Percentiles rank a stretch among this genome's conserved stretches.
Evolutionary conservation across 2,888 invertebrate species (phyloP).

Genomic region (Drosophila infuscata): DNA sequence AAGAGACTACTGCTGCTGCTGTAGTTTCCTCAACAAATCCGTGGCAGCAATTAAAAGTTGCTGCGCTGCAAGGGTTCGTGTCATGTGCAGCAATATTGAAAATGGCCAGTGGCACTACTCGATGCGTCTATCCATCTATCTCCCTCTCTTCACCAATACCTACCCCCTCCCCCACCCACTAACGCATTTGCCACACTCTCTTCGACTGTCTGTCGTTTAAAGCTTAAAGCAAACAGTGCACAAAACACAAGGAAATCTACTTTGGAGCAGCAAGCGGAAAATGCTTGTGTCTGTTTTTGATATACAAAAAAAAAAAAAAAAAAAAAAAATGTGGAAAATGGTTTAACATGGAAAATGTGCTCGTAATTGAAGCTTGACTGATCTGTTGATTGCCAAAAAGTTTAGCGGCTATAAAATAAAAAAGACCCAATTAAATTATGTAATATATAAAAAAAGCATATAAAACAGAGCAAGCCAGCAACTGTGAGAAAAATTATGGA

Average conservation of each 20-base stretch:
- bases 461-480: background rate
- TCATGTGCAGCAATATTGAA: conserved; percentile 57
- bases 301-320: conserved; percentile 14
- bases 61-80: conserved; percentile 44
- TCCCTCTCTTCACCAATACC: background rate
- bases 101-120: conserved; percentile 37
- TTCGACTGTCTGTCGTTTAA: conserved; percentile 1
- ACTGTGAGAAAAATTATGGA: background rate
- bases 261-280: conserved; percentile 17
- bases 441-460: background rate
- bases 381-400: conserved; percentile 2
- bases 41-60: conserved; percentile 74
- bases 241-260: conserved; percentile 31
- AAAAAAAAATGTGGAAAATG: background rate
- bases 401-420: background rate
- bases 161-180: too few relatives aligned
- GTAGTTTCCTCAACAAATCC: conserved; percentile 46
- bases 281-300: conserved; percentile 12
- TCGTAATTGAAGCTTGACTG: conserved; percentile 24
- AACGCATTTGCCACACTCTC: background rate
- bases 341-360: conserved; percentile 19
- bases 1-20: conserved; percentile 2
- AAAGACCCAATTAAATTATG: background rate
- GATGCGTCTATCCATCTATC: conserved; percentile 15
- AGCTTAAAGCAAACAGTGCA: conserved; percentile 39